A percentile compares a stretch with the other conserved stretches of the same genome.
Evolutionary conservation across 2,888 invertebrate genomes (phyloP).

Genomic region (Elgonia sp.): DNA sequence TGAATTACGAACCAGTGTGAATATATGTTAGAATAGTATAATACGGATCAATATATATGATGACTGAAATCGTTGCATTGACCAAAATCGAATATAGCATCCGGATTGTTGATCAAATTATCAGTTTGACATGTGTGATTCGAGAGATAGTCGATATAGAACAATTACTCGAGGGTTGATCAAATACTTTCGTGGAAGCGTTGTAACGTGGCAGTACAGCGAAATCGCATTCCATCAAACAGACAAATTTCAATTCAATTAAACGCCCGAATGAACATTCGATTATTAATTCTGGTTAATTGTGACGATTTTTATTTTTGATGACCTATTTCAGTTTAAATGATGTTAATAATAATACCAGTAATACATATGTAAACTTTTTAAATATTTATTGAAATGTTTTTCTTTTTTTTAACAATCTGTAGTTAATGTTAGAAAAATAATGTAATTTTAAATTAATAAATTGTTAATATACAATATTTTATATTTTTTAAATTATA

Average conservation of each 20-base stretch:
- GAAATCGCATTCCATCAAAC: conserved; percentile 75
- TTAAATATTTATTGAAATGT: too few species aligned
- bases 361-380: too few species aligned
- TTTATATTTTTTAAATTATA: too few species aligned
- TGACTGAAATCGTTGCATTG: conserved; percentile 69
- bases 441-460: too few species aligned
- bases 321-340: conserved; percentile 39
- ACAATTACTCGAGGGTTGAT: conserved; percentile 76
- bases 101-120: conserved; percentile 75
- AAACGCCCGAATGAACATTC: conserved; percentile 68
- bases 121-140: conserved; percentile 77
- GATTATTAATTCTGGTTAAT: conserved; percentile 75
- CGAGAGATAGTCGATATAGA: conserved; percentile 76
- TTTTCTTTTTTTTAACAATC: too few species aligned
- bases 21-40: conserved; percentile 53
- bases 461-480: too few species aligned
- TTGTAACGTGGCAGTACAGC: conserved; percentile 70
- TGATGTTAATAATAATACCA: conserved; percentile 14
- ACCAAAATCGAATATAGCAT: conserved; percentile 75
- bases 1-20: conserved; percentile 42
- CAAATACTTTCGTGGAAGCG: conserved; percentile 76
- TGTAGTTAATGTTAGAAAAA: too few species aligned
- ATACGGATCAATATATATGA: conserved; percentile 73
- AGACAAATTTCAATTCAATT: conserved; percentile 74
- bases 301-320: conserved; percentile 56